These are phyloP conservation scores for Aptenodytes forsteri DNA, from an alignment of 2,113 vertebrate genomes.

Conservation along the genomic window DNA sequence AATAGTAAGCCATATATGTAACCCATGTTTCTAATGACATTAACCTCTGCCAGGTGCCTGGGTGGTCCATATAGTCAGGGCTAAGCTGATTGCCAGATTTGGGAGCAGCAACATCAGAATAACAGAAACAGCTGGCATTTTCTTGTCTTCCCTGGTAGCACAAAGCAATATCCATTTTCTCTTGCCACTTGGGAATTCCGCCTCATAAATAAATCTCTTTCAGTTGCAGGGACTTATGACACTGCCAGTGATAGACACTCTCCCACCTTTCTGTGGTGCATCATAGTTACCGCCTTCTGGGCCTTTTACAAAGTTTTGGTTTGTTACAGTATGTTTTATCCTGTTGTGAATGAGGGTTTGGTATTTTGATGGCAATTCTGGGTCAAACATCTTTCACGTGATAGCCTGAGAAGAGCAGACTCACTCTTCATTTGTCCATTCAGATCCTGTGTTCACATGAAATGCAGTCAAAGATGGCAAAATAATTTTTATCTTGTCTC, in stretches of 20 bases:
- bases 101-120: neutral
- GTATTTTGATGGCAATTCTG: neutral
- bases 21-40: neutral
- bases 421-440: neutral
- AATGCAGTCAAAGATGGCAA: neutral
- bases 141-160: neutral
- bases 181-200: neutral
- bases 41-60: neutral
- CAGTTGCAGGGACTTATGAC: neutral
- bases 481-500: neutral
- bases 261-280: neutral
- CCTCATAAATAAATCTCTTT: neutral
- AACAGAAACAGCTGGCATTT: neutral
- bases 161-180: neutral
- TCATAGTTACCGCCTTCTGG: neutral
- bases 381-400: neutral
- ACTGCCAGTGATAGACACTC: neutral
- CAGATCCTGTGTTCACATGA: neutral
- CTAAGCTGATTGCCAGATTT: neutral
- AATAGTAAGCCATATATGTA: neutral
- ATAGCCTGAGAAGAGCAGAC: neutral
- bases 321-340: neutral
- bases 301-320: neutral
- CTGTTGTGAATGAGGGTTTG: neutral
- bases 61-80: neutral